Percentiles rank a stretch among this genome's conserved stretches.
phyloP scores from a whole-genome alignment of 2,888 invertebrate genomes.

The Barypeithes pellucidus region DNA sequence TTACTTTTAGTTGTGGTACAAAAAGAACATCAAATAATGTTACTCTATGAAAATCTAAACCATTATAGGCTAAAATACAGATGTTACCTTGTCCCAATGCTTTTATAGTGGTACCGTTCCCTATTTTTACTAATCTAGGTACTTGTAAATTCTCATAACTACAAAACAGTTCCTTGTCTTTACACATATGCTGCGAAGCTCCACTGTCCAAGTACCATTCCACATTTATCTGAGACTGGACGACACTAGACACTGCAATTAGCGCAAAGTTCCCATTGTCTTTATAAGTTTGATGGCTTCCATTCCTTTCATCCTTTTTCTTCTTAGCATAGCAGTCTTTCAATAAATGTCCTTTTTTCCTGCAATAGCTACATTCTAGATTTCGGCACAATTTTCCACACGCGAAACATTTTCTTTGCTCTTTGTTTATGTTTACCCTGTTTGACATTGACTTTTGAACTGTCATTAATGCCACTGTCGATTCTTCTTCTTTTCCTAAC shows the following conservation, averaged over 20 bases:
- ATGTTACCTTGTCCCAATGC: conserved; percentile 41
- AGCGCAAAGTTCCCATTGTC: conserved; percentile 18
- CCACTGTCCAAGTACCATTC: conserved; percentile 45
- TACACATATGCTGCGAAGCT: conserved; percentile 52
- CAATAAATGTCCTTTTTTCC: conserved; percentile 46
- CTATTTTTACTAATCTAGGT: conserved; percentile 43
- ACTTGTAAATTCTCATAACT: conserved; percentile 6
- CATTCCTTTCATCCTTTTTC: conserved; percentile 27
- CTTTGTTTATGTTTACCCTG: conserved; percentile 5
- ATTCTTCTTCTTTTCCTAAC: conserved; percentile 26
- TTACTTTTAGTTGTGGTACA: conserved; percentile 55
- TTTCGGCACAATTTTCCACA: conserved; percentile 45
- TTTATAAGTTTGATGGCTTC: not conserved
- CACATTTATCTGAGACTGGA: conserved; percentile 20
- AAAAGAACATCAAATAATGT: conserved; percentile 53
- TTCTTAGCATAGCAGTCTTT: conserved; percentile 42
- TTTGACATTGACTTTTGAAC: conserved; percentile 3
- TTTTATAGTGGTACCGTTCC: conserved; percentile 36
- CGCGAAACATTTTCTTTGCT: conserved; percentile 33
- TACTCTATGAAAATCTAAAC: conserved; percentile 38
- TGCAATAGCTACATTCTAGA: conserved; percentile 44
- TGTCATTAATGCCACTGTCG: conserved; percentile 17
- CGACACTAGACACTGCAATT: conserved; percentile 16
- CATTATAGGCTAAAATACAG: conserved; percentile 37
- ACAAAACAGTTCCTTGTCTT: conserved; percentile 37